A percentile compares a stretch with the other conserved stretches of the same genome.
These are phyloP conservation scores for Drosophila subpulchrella DNA, from an alignment of 1,140 invertebrate species.

Conservation along the genomic window DNA sequence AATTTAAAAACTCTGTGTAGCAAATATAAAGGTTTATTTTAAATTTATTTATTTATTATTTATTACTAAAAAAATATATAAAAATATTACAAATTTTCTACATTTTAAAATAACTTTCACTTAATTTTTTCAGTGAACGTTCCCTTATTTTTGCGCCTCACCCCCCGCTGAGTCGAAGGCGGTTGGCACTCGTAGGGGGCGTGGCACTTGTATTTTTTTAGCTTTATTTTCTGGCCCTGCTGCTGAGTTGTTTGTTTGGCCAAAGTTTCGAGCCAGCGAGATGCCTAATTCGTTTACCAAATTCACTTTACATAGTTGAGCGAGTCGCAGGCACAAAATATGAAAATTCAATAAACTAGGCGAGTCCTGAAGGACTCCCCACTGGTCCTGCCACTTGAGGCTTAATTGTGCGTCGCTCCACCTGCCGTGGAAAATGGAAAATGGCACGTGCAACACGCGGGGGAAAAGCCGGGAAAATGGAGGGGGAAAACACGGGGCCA, in stretches of 20 bases:
- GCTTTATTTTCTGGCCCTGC: slow-evolving; percentile 14
- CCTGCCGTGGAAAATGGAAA: slow-evolving; percentile 42
- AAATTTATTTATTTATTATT: too few relatives aligned
- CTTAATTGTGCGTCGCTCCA: slow-evolving; percentile 70
- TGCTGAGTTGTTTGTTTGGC: slow-evolving; percentile 51
- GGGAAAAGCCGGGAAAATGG: neutral
- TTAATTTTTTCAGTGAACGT: neutral
- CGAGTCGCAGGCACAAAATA: slow-evolving; percentile 61
- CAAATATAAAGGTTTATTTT: too few relatives aligned
- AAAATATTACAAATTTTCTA: too few relatives aligned
- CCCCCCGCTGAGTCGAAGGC: slow-evolving; percentile 16
- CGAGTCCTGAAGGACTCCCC: slow-evolving; percentile 27
- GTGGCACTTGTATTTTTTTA: slow-evolving; percentile 24
- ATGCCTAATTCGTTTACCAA: slow-evolving; percentile 75
- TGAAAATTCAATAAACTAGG: slow-evolving; percentile 73
- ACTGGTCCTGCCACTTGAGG: slow-evolving; percentile 52
- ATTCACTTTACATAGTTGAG: slow-evolving; percentile 72
- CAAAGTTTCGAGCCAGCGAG: slow-evolving; percentile 57
- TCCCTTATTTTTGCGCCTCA: neutral
- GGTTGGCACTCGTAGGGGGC: slow-evolving; percentile 18
- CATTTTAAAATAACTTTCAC: too few relatives aligned
- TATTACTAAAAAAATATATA: too few relatives aligned
- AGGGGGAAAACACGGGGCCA: neutral
- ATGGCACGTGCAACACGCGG: slow-evolving; percentile 53
- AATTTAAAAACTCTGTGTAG: too few relatives aligned